A percentile compares a stretch with the other conserved stretches of the same genome.
These are phyloP conservation scores for Rhyzopertha dominica DNA, from an alignment of 1,140 invertebrate genomes.

Conservation along the genomic window DNA sequence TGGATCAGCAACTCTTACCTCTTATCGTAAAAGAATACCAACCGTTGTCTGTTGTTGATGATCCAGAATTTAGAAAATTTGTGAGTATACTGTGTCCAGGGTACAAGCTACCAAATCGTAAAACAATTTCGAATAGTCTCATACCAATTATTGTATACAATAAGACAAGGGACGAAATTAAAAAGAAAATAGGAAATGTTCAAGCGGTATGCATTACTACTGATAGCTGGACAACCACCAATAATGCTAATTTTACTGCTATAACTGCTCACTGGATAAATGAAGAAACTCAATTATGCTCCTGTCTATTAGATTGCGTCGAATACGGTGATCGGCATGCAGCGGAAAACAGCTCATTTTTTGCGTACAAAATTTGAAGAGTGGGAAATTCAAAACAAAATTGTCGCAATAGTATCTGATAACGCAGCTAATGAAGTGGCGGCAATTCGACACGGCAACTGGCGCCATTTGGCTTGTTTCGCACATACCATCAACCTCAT, in stretches of 20 bases:
- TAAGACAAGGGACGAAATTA: conserved; percentile 16
- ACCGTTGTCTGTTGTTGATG: conserved; percentile 13
- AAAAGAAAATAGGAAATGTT: conserved; percentile 16
- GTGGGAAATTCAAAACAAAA: conserved; percentile 23
- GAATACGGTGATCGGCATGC: conserved; percentile 16
- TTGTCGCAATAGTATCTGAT: conserved; percentile 20
- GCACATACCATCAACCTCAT: conserved; percentile 8
- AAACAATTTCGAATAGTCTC: conserved; percentile 27
- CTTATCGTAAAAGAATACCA: conserved; percentile 12
- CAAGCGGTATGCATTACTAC: conserved; percentile 23
- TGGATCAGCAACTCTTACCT: too few species aligned
- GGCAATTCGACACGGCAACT: conserved; percentile 13
- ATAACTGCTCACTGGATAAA: conserved; percentile 30
- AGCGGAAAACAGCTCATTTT: conserved; percentile 24
- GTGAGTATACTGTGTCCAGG: conserved; percentile 17
- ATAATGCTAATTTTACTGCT: conserved; percentile 25
- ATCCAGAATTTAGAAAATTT: conserved; percentile 11
- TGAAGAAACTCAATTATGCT: conserved; percentile 15
- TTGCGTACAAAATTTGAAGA: conserved; percentile 26
- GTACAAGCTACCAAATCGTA: conserved; percentile 28
- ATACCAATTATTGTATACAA: conserved; percentile 25
- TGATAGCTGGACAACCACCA: conserved; percentile 28
- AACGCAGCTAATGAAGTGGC: conserved; percentile 26
- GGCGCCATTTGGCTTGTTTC: conserved; percentile 2
- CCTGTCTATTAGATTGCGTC: conserved; percentile 16